Conservation (phyloP, 2,113 vertebrate genomes). For the Poeciliopsis retropinna region DNA sequence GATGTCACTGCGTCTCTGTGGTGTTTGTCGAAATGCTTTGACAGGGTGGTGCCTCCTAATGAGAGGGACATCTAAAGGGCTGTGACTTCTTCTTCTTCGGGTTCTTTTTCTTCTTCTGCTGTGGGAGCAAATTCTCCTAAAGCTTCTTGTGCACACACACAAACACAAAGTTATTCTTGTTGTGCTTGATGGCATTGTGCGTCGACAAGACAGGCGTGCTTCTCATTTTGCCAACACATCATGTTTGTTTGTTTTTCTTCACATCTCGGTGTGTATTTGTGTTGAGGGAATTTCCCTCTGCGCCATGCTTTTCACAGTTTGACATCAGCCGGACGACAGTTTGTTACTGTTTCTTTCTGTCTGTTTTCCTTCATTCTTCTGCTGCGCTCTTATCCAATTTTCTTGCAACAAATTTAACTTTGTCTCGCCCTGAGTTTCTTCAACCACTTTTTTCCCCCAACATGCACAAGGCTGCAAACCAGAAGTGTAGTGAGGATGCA, state of each 20-base stretch:
- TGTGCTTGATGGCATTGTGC: conserved; percentile 27
- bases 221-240: conserved; percentile 21
- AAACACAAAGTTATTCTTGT: conserved; percentile 10
- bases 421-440: not conserved
- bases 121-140: conserved; percentile 25
- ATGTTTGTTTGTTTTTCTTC: conserved; percentile 51
- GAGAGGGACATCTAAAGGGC: conserved; percentile 53
- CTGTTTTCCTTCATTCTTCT: conserved; percentile 9
- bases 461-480: not conserved
- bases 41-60: conserved; percentile 62
- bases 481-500: not conserved
- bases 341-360: conserved; percentile 31
- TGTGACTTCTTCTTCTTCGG: conserved; percentile 30
- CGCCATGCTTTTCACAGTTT: conserved; percentile 61
- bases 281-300: conserved; percentile 70
- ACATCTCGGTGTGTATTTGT: conserved; percentile 19
- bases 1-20: conserved; percentile 39
- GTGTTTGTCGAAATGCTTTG: conserved; percentile 41
- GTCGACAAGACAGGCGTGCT: conserved; percentile 11
- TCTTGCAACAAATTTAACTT: not conserved
- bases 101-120: conserved; percentile 31
- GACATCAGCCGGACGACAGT: conserved; percentile 52
- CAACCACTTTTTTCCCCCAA: not conserved
- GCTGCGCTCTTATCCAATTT: conserved; percentile 4
- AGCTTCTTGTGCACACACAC: not conserved